Conservation (phyloP, 2,888 invertebrate genomes). For the Metopia argyrocephala region DNA sequence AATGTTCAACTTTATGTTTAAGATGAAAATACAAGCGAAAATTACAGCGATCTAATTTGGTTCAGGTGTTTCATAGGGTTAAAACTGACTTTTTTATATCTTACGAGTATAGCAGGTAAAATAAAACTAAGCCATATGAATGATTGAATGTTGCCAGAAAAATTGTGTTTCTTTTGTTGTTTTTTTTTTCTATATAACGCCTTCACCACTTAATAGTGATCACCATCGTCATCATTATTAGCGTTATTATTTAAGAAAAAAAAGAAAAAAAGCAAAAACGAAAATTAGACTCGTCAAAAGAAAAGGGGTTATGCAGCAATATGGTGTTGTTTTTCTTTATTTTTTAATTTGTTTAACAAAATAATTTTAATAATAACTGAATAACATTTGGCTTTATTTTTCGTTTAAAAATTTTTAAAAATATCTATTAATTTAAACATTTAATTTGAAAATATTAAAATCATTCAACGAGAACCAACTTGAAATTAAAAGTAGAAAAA, state of each 20-base stretch:
- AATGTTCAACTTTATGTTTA: no score
- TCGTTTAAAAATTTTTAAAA: no score
- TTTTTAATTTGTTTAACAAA: not conserved
- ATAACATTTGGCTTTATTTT: not conserved
- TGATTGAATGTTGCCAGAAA: slow-evolving; percentile 56
- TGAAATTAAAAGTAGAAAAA: not conserved
- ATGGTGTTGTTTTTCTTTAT: slow-evolving; percentile 36
- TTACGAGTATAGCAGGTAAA: slow-evolving; percentile 32
- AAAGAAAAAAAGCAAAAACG: no score
- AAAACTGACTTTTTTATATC: slow-evolving; percentile 2
- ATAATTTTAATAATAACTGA: not conserved
- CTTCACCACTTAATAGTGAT: slow-evolving; percentile 38
- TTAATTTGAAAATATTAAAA: not conserved
- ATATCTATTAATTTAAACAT: not conserved
- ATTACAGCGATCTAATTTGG: slow-evolving; percentile 64
- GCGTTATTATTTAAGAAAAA: slow-evolving; percentile 8
- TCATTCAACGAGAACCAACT: not conserved
- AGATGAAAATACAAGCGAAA: slow-evolving; percentile 48
- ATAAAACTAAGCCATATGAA: slow-evolving; percentile 54
- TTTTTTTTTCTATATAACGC: slow-evolving; percentile 13
- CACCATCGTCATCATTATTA: slow-evolving; percentile 30
- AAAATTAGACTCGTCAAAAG: slow-evolving; percentile 8
- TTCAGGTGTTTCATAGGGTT: slow-evolving; percentile 65
- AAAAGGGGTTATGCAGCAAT: slow-evolving; percentile 58
- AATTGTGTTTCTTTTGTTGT: no score